Conservation (phyloP, 30 jellyfish, hydroid and myxozoan species). For the Turritopsis rubra region DNA sequence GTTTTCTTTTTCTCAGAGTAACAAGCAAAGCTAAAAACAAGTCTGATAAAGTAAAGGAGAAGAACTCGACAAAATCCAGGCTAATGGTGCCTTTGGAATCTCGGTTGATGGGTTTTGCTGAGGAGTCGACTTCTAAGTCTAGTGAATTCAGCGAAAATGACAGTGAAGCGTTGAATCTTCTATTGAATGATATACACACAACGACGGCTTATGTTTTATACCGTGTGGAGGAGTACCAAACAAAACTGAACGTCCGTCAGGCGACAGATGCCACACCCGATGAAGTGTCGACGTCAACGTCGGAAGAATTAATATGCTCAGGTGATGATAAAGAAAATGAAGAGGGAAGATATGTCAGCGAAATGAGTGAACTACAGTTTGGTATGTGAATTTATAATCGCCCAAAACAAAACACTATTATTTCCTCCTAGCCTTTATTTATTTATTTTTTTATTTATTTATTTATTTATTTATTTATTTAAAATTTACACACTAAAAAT, state of each 20-base stretch:
- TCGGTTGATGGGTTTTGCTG: neutral
- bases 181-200: constrained; percentile 50
- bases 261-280: constrained; percentile 4
- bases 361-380: constrained; percentile 66
- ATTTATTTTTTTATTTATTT: constrained; percentile 1
- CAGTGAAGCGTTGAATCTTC: constrained; percentile 51
- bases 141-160: constrained; percentile 6
- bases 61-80: neutral
- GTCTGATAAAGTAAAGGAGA: neutral
- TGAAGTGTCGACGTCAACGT: neutral
- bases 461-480: too few relatives aligned
- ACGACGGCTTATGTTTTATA: constrained; percentile 47
- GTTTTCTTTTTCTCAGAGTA: neutral
- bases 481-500: too few relatives aligned
- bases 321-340: constrained; percentile 4
- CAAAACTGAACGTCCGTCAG: neutral
- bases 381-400: constrained; percentile 32
- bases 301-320: constrained; percentile 7
- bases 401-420: neutral
- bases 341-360: constrained; percentile 33
- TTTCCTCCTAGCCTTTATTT: neutral
- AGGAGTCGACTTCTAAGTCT: neutral
- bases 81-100: neutral
- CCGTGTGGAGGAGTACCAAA: constrained; percentile 39
- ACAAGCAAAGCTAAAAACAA: neutral